Evolutionary conservation across 2,888 invertebrate genomes (phyloP), one percentile per base, ranked within the genome.

Genomic region (Ochropleura leucogaster): DNA sequence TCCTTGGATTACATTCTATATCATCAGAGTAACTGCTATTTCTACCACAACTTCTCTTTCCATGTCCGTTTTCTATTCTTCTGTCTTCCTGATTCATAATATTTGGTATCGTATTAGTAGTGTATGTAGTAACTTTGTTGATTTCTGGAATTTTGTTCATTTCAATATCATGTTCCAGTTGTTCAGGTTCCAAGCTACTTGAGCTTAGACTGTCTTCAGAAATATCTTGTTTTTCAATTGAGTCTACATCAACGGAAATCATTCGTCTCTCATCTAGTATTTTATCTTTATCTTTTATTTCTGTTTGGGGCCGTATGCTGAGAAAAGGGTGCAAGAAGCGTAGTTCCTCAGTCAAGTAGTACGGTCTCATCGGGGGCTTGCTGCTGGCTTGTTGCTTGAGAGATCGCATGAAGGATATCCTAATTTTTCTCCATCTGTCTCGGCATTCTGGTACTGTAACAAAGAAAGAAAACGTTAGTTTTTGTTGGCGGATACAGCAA

Each of bases 391-490:
- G 78, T 40, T 86, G 87, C 74, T 88, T 89, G 0, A 88, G 59
- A 3, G 87, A 89, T 46, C 90, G 83, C 85, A 87, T 88, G 74
- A 83, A 90, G 0, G 89, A 89, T 46, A 88, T 89, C 16, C 89
- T 71, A 69, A 90, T 88, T 69, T 88, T 89, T 4, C 90, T 80
- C 89, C 90, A 90, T 83, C 86, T 88, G 49, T 89, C 89, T 68
- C 88, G 85, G 68, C 89, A 90, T 47, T 88, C 88, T 14, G 85
- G 83, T 49, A 88, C 89, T 89, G 88, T 44, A 85, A 87, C 64
- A 82, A 80, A 70, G 40, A 60, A 72, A 77, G 66, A 74, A n/a
- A 55, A 57, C 0, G 3, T 65, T 51, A 73, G 44, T 42, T 47
- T 57, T 16, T 20, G 3, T 42, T 44, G 44, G 8, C 0, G 10